Evolutionary conservation across 2,113 vertebrate species (phyloP), one percentile per base, ranked within the genome.

Genomic region (Clinocottus analis): DNA sequence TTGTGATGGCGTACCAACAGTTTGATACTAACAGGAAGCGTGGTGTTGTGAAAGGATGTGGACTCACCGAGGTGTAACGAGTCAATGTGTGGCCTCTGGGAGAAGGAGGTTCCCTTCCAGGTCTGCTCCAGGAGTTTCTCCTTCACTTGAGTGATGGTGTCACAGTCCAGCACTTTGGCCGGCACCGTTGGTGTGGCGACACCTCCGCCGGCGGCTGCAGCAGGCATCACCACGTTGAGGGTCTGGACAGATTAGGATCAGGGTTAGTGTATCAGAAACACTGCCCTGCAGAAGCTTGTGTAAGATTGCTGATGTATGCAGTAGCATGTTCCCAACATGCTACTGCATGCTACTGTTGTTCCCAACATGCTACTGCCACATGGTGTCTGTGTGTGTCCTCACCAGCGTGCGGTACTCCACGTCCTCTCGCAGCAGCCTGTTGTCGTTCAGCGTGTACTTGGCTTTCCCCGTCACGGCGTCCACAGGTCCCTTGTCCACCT

Each of bases 81-180:
- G 80, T 97, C 96, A 0, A 96, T 88, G 74, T 97, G 96, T 1
- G 97, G 98, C n/a, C 98, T 95, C 84, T 96, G 96, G 62, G 96
- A 95, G 47, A 95, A 96, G 0, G 97, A 96, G 0, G 95, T 95
- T 66, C 96, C 97, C 89, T 98, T 99, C 86, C 96, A 98, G 41
- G 97, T 94, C 90, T 99, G 98, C 73, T 99, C 98, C n/a, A 99
- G 91, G 85, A 99, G 96, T 84, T 99, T 99, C 93, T 99, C 98
- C 92, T 99, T 99, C 90, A 98, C 98, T 82, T 99, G 98, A 1
- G 96, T 97, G 93, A 99, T 97, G 89, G 97, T 98, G 92, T 99
- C 97, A 82, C 97, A 99, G 93, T 99, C 98, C 69, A 99, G 88
- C 16, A 97, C 97, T 87, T 98, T 98, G 0, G 96, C 96, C 0